Base-by-base conservation (phyloP, 2,888 invertebrate genomes). In the Anoncus sp. region DNA sequence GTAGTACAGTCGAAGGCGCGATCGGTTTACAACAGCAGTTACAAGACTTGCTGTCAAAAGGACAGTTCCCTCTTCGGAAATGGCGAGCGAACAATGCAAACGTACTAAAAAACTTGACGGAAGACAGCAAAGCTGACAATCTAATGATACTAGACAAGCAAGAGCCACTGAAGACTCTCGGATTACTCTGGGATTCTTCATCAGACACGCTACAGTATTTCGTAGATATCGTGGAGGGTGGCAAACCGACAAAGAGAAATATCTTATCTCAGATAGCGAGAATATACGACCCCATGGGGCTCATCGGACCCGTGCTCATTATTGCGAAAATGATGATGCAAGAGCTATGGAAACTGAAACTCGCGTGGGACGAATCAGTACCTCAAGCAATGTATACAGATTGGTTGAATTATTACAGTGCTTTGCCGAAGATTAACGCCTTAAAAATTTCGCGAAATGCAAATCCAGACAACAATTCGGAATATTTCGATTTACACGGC, bases 11-110 rank as follows among this genome's bases (percentile, higher is more conserved):
- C 4, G 69, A 76, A 83, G 24, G 81, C 22, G 45, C 45, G 1
- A 27, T 87, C 14, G 75, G 75, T 31, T 55, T 77, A 9, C 74
- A 79, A 14, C 66, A 82, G 10, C 74, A 85, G 53, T 59, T 84
- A 10, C 82, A 16, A 3, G n/a, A 72, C 1, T 38, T 73, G 20
- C n/a, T 73, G 1, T 18, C 5, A n/a, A 10, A 31, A 27, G 69
- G 69, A 43, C 14, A 40, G 22, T 77, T 77, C 14, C 57, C 18
- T 2, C 55, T 73, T 3, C 47, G 73, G n/a, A 77, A 73, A 55
- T 73, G 73, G 69, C 38, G 73, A 62, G n/a, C 67, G 2, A 77
- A 69, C 38, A 51, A 60, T 18, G 20, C 1, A 2, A 16, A 20
- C 10, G 53, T 75, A n/a, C 45, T 76, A 22, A 10, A n/a, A 31